Evolutionary conservation across 1,140 invertebrate species (phyloP).

Genomic region (Drosophila biarmipes): DNA sequence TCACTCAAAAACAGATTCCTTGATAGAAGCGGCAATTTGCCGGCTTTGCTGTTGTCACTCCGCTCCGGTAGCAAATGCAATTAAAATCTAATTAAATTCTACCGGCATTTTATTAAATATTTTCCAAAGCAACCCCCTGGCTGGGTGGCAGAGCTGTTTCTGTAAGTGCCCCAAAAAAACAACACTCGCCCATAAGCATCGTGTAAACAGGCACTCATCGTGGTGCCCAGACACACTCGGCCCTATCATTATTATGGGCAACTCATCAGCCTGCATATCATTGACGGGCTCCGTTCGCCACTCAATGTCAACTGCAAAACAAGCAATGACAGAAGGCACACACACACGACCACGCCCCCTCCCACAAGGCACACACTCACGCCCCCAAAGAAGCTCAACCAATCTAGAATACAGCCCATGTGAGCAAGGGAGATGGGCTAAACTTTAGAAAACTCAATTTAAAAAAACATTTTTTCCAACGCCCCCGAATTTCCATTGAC

Average conservation of each 20-base stretch:
- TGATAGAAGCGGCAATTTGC: conserved; percentile 20
- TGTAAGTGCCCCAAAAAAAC: neutral
- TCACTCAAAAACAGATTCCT: conserved; percentile 46
- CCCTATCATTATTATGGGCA: conserved; percentile 61
- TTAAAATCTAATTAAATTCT: conserved; percentile 82
- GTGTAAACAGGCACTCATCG: conserved; percentile 79
- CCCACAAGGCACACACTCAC: conserved; percentile 15
- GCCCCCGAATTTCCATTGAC: conserved; percentile 48
- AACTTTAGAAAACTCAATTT: conserved; percentile 80
- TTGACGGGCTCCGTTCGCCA: conserved; percentile 63
- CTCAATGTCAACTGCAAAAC: conserved; percentile 81
- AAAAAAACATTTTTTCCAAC: conserved; percentile 61
- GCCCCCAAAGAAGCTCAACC: conserved; percentile 11
- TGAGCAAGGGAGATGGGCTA: conserved; percentile 30
- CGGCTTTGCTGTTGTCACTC: conserved; percentile 25
- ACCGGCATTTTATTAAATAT: conserved; percentile 78
- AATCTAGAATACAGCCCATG: conserved; percentile 33
- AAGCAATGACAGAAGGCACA: conserved; percentile 71
- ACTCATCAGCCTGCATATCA: conserved; percentile 72
- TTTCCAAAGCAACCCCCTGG: conserved; percentile 27
- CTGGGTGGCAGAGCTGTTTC: neutral
- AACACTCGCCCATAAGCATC: conserved; percentile 57
- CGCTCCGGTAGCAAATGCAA: conserved; percentile 64
- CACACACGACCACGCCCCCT: conserved; percentile 53
- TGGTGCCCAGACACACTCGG: conserved; percentile 53